Conservation (phyloP, 2,113 vertebrate genomes). For the Grallaria varia region DNA sequence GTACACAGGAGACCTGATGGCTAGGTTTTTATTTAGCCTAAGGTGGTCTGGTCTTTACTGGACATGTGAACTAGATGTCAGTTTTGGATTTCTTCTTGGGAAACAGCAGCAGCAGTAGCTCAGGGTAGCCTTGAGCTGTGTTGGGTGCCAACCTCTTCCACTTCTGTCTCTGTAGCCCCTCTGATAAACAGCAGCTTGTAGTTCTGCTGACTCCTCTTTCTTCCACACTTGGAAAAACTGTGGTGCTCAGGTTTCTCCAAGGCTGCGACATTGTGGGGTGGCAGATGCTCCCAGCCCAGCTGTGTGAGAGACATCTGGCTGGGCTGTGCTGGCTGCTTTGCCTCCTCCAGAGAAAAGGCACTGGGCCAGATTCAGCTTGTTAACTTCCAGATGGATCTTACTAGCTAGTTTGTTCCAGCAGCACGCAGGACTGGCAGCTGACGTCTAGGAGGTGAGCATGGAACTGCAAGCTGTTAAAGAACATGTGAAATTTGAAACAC, state of each 20-base stretch:
- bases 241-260: not conserved
- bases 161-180: not conserved
- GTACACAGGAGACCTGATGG: not conserved
- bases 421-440: not conserved
- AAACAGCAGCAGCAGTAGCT: not conserved
- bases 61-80: not conserved
- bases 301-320: not conserved
- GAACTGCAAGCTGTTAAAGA: not conserved
- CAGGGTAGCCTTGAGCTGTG: not conserved
- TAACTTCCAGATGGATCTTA: slow-evolving; percentile 5
- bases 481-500: not conserved
- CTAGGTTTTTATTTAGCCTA: not conserved
- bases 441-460: not conserved
- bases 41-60: not conserved
- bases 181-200: not conserved
- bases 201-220: not conserved
- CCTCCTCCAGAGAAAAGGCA: not conserved
- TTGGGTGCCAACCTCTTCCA: not conserved
- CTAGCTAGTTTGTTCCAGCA: not conserved
- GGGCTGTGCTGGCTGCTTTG: not conserved
- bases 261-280: fast-evolving
- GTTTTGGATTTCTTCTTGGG: not conserved
- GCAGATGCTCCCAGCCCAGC: slow-evolving; percentile 21
- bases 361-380: not conserved
- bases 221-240: not conserved